These are phyloP conservation scores for Paedocypris micromegethes DNA, from an alignment of 2,797 vertebrate genomes.

Conservation along the genomic window DNA sequence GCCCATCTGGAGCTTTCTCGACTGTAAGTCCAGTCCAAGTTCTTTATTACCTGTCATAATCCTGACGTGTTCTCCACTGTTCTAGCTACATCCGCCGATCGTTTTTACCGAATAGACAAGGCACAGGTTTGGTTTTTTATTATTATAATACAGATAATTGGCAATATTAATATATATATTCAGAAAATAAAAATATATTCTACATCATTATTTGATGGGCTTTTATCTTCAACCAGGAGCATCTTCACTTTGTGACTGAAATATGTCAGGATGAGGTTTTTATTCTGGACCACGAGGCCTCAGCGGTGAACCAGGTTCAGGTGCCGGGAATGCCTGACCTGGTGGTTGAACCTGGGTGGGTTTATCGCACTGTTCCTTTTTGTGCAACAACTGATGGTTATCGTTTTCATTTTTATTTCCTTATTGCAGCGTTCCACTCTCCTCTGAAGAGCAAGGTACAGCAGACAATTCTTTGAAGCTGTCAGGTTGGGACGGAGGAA, in stretches of 20 bases:
- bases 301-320: conserved; percentile 62
- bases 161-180: too few relatives aligned
- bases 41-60: conserved; percentile 10
- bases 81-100: conserved; percentile 91
- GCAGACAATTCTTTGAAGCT: not conserved
- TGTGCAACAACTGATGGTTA: not conserved
- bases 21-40: conserved; percentile 75
- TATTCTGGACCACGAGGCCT: conserved; percentile 87
- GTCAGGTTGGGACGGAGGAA: not conserved
- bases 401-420: conserved; percentile 16
- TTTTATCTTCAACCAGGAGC: conserved; percentile 72
- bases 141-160: not conserved
- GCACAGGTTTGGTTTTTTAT: conserved; percentile 80
- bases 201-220: not conserved
- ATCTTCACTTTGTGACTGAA: conserved; percentile 96
- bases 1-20: conserved; percentile 94
- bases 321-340: conserved; percentile 89
- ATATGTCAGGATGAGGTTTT: conserved; percentile 97
- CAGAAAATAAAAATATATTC: not conserved
- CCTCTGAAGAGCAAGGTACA: conserved; percentile 71
- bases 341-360: conserved; percentile 89
- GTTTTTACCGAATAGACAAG: conserved; percentile 96
- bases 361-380: too few relatives aligned
- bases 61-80: not conserved
- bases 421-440: conserved; percentile 58